Evolutionary conservation across 2,888 invertebrate species (phyloP).

Genomic region (Mesorhabditis sp.): DNA sequence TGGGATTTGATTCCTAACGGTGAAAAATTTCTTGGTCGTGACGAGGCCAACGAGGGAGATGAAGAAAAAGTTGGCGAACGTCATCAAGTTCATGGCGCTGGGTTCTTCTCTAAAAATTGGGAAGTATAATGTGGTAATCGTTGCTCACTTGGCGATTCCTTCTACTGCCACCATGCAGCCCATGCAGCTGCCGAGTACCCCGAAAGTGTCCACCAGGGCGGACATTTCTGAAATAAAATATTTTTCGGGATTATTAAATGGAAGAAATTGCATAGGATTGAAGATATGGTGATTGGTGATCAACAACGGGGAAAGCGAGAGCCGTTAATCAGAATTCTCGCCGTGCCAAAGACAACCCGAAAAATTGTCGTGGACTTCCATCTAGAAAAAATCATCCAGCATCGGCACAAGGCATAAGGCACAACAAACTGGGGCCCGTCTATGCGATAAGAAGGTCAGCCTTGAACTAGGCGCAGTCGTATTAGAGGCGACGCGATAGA

Average conservation of each 20-base stretch:
- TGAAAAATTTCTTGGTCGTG: slow-evolving; percentile 75
- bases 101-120: slow-evolving; percentile 72
- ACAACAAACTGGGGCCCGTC: no score
- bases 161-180: slow-evolving; percentile 58
- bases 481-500: no score
- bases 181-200: slow-evolving; percentile 53
- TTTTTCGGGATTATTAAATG: background rate
- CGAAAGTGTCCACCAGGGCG: slow-evolving; percentile 25
- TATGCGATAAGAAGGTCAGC: no score
- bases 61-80: slow-evolving; percentile 88
- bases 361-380: no score
- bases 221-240: slow-evolving; percentile 15
- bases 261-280: no score
- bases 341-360: no score
- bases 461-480: no score
- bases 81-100: slow-evolving; percentile 86
- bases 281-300: no score
- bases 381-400: no score
- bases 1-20: slow-evolving; percentile 68
- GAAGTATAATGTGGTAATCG: slow-evolving; percentile 6
- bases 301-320: no score
- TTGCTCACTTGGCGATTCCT: slow-evolving; percentile 53
- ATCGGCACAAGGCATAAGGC: no score
- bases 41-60: slow-evolving; percentile 85
- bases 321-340: no score